Evolutionary conservation across 2,888 invertebrate genomes (phyloP).

Genomic region (Lepidocyrtinus sp.): DNA sequence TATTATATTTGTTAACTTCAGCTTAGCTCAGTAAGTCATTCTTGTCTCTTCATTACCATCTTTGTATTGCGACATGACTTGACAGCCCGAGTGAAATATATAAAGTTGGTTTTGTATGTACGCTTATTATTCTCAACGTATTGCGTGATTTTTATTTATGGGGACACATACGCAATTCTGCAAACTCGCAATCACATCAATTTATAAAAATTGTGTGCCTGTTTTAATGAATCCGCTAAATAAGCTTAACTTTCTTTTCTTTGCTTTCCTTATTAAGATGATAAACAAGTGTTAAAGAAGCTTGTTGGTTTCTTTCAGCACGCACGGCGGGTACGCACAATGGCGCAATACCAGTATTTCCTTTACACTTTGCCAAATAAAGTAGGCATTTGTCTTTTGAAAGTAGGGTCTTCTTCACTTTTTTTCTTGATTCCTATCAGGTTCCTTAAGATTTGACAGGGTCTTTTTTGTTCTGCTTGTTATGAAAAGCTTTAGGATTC

Average conservation of each 20-base stretch:
- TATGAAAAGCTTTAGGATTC: background rate
- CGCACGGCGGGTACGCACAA: slow-evolving; percentile 16
- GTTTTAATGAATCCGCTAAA: background rate
- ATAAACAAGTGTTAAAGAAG: background rate
- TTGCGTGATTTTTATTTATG: slow-evolving; percentile 15
- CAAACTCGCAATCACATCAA: background rate
- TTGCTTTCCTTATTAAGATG: slow-evolving; percentile 11
- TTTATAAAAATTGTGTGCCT: background rate
- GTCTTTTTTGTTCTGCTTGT: background rate
- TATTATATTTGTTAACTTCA: slow-evolving; percentile 31
- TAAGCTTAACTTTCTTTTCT: slow-evolving; percentile 4
- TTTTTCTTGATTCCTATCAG: slow-evolving; percentile 9
- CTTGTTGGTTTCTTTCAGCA: background rate
- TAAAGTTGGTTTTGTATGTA: slow-evolving; percentile 6
- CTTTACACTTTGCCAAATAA: slow-evolving; percentile 11
- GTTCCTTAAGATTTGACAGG: background rate
- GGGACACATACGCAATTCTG: slow-evolving; percentile 11
- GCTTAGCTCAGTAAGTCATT: background rate
- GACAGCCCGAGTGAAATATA: slow-evolving; percentile 2
- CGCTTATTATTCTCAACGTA: too few species aligned
- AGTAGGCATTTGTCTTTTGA: background rate
- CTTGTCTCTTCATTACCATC: background rate
- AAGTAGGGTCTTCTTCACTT: background rate
- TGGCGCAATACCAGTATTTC: slow-evolving; percentile 15
- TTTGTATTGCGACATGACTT: slow-evolving; percentile 6